These are phyloP conservation scores for Embiotoca jacksoni DNA, from an alignment of 2,113 vertebrate genomes.

Conservation along the genomic window DNA sequence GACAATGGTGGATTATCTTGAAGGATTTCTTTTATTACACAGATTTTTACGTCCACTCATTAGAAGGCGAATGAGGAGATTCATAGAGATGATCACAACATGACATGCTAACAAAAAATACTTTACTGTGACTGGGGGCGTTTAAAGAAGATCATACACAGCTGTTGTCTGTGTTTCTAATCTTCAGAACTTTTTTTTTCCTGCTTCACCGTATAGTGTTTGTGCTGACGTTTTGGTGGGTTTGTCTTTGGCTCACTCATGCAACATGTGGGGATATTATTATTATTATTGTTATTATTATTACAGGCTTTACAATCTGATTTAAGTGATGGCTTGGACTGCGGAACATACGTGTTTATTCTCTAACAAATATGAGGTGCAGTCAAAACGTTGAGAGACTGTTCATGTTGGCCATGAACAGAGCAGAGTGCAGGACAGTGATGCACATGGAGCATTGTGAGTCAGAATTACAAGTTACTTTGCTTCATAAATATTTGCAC, in stretches of 20 bases:
- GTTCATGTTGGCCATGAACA: no score
- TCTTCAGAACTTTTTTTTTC: slow-evolving; percentile 12
- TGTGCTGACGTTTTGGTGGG: background rate
- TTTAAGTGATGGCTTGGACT: no score
- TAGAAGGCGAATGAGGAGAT: slow-evolving; percentile 19
- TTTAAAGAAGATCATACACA: slow-evolving; percentile 28
- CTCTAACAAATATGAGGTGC: no score
- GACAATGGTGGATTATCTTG: slow-evolving; percentile 42
- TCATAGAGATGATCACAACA: slow-evolving; percentile 37
- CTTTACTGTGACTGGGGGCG: no score
- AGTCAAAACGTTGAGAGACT: no score
- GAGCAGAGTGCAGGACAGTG: no score
- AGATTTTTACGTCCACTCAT: slow-evolving; percentile 39
- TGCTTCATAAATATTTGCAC: no score
- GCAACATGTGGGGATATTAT: background rate
- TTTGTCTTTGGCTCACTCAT: background rate
- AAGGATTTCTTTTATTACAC: slow-evolving; percentile 15
- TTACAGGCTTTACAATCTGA: no score
- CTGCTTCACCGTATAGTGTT: background rate
- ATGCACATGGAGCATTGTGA: no score
- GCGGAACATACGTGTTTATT: no score
- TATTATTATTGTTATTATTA: no score
- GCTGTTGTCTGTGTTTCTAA: slow-evolving; percentile 30
- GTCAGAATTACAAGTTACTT: no score
- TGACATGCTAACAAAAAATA: slow-evolving; percentile 12